Base-by-base conservation (phyloP, 92 coral and sea anemone species). In the Epizoanthus stellaris region DNA sequence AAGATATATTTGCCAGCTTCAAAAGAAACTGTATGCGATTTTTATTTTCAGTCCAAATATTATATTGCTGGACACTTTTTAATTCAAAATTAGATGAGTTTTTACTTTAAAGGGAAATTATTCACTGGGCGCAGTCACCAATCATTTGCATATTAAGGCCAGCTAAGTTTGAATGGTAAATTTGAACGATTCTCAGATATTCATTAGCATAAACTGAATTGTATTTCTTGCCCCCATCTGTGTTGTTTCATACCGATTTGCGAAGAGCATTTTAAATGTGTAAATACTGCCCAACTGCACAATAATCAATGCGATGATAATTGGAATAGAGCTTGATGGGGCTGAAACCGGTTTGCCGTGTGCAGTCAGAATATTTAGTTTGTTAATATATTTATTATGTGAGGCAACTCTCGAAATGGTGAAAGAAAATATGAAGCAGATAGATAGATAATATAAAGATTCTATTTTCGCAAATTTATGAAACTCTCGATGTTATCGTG, bases 181-280 rank as follows among this genome's bases (percentile, higher is more conserved):
- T 77, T 14, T 10, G 5, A 52, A 52, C 56, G 56, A 52, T 52
- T 52, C 56, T 9, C 15, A 52, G 56, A 52, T 13, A 52, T 52
- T 6, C 12, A n/a, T 43, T 61, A 36, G 19, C 70, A 34, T 19
- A 36, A 68, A 38, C 47, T 10, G 39, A 38, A 68, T 68, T 20
- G 16, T 15, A 4, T 58, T 57, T 58, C 21, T 19, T 63, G 49
- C 83, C 61, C 64, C 83, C 72, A 62, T 14, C 70, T 1, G 71
- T 8, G 30, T 70, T 20, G 4, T 42, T 62, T 77, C 64, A 62
- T 62, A 34, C 62, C 19, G 52, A 49, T 63, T 77, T 77, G 43
- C 53, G 20, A 42, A 61, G 23, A 61, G 0, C 8, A 10, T 70
- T 42, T 39, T 10, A 77, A 62, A 62, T 42, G 62, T 42, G 58